Evolutionary conservation across 2,888 invertebrate genomes (phyloP).

Genomic region (Horisme vitalbata): DNA sequence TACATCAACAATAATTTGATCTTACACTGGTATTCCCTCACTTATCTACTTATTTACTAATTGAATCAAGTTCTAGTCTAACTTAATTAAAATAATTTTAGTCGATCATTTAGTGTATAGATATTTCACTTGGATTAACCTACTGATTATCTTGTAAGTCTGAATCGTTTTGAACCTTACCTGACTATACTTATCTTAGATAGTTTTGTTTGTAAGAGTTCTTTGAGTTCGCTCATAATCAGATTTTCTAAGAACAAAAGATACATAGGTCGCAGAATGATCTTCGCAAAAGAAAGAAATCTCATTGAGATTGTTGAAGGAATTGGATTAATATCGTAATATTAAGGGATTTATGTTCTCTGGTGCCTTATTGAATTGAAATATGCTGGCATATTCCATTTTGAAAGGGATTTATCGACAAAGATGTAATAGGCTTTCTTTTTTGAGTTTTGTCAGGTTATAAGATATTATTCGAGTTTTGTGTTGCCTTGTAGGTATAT

Average conservation of each 20-base stretch:
- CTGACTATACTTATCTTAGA: too few species aligned
- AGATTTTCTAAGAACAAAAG: background rate
- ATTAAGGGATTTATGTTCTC: constrained; percentile 11
- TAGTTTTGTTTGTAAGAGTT: constrained; percentile 1
- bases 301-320: constrained; percentile 7
- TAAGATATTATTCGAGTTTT: background rate
- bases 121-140: too few species aligned
- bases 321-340: constrained; percentile 15
- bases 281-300: constrained; percentile 8
- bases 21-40: too few species aligned
- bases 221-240: background rate
- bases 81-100: too few species aligned
- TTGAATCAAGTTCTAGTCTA: too few species aligned
- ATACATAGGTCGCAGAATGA: constrained; percentile 3
- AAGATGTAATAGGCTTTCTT: background rate
- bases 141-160: too few species aligned
- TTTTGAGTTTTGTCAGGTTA: background rate
- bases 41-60: too few species aligned
- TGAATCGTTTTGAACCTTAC: too few species aligned
- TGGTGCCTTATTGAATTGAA: constrained; percentile 8
- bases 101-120: too few species aligned
- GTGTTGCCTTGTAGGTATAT: too few species aligned
- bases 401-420: constrained; percentile 8
- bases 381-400: constrained; percentile 4
- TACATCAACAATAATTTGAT: too few species aligned